phyloP scores from a whole-genome alignment of 2,113 vertebrate species.

The Heterochromis multidens region DNA sequence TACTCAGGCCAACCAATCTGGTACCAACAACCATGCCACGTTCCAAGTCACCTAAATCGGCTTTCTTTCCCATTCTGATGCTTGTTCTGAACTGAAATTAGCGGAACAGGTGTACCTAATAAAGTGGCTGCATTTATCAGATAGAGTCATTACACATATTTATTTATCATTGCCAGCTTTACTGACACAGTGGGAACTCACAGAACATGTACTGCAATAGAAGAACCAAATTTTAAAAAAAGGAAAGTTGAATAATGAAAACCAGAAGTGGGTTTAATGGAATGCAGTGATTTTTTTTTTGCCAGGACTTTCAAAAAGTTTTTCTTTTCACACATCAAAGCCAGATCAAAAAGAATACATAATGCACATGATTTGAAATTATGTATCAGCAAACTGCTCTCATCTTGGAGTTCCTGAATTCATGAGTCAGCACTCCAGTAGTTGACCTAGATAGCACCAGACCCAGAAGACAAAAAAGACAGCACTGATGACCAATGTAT shows the following conservation, averaged over 20 bases:
- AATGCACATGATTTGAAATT: constrained; percentile 35
- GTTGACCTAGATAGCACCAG: constrained; percentile 50
- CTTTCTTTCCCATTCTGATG: neutral
- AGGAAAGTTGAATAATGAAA: neutral
- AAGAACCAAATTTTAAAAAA: neutral
- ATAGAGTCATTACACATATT: neutral
- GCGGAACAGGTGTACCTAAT: neutral
- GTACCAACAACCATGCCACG: neutral
- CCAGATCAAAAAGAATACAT: constrained; percentile 49
- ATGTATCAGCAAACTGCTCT: constrained; percentile 40
- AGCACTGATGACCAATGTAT: constrained; percentile 5
- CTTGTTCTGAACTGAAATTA: neutral
- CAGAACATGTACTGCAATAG: neutral
- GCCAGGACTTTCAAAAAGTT: neutral
- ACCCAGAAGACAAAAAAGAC: constrained; percentile 7
- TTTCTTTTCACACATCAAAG: constrained; percentile 31
- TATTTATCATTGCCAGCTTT: neutral
- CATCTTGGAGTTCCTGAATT: constrained; percentile 20
- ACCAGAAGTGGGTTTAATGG: neutral
- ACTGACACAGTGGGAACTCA: neutral
- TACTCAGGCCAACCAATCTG: neutral
- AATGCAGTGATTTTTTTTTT: neutral
- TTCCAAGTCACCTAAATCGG: neutral
- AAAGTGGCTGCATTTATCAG: neutral
- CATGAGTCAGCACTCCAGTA: constrained; percentile 38